Conservation (phyloP, 37 sponge, comb jelly and placozoan genomes). For the Crambe crambe region DNA sequence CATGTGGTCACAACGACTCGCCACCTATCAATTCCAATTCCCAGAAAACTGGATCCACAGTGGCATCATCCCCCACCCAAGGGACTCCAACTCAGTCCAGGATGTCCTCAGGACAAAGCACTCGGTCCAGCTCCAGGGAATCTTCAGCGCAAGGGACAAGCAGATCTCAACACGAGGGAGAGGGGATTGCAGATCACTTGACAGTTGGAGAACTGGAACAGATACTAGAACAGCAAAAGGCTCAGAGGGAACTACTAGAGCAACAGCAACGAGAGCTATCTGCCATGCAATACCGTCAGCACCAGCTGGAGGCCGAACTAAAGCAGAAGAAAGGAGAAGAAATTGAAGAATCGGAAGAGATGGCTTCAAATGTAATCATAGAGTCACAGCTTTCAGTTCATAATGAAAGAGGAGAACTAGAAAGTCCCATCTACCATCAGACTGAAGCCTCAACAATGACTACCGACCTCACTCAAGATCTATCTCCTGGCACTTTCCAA, state of each 20-base stretch:
- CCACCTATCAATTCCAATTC: background rate
- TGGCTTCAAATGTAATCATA: background rate
- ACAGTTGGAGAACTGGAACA: background rate
- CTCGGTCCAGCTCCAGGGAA: background rate
- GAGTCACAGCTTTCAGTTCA: background rate
- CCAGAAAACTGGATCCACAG: background rate
- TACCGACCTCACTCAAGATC: background rate
- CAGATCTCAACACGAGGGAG: background rate
- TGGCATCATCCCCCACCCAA: background rate
- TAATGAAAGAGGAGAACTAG: background rate
- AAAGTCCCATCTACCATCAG: background rate
- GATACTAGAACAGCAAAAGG: background rate
- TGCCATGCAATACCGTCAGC: background rate
- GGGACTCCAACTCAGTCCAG: background rate
- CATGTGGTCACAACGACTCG: background rate
- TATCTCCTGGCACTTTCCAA: background rate
- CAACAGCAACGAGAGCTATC: background rate
- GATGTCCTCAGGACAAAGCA: background rate
- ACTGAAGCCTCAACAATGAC: background rate
- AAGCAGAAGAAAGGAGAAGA: background rate
- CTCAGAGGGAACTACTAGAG: constrained; percentile 5
- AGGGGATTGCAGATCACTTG: background rate
- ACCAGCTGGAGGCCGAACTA: constrained; percentile 2
- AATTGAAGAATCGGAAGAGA: background rate
- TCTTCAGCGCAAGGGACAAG: background rate